phyloP scores from a whole-genome alignment of 2,888 invertebrate species.

The Mystacides longicornis region DNA sequence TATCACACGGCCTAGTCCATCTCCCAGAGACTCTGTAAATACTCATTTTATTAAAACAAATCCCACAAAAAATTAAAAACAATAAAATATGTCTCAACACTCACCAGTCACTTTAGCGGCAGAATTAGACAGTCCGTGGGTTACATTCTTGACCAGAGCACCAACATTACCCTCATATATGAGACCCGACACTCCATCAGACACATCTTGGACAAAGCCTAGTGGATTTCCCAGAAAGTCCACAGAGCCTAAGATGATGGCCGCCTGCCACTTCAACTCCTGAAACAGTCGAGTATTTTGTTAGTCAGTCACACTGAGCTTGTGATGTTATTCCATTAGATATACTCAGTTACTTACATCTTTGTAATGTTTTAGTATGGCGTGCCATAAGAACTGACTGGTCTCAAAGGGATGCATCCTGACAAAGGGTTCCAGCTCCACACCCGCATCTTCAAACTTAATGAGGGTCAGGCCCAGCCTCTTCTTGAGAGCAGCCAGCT shows the following conservation, averaged over 20 bases:
- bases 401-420: conserved; percentile 90
- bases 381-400: conserved; percentile 70
- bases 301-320: no score
- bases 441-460: conserved; percentile 93
- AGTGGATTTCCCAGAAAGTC: conserved; percentile 97
- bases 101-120: conserved; percentile 84
- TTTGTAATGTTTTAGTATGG: conserved; percentile 80
- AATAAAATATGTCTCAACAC: neutral
- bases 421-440: conserved; percentile 83
- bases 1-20: conserved; percentile 81
- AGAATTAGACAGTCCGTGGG: conserved; percentile 95
- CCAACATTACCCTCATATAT: conserved; percentile 89
- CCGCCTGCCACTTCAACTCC: conserved; percentile 92
- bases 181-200: conserved; percentile 88
- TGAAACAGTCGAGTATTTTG: no score
- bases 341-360: conserved; percentile 46
- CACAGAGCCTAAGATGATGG: conserved; percentile 89
- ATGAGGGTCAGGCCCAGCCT: conserved; percentile 82
- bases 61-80: neutral
- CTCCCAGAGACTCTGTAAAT: conserved; percentile 71
- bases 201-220: conserved; percentile 91
- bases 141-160: conserved; percentile 88
- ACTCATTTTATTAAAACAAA: neutral
- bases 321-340: neutral
- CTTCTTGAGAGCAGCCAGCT: conserved; percentile 74